Evolutionary conservation across 2,113 vertebrate species (phyloP), one percentile per base, ranked within the genome.

Genomic region (Seriola aureovittata): DNA sequence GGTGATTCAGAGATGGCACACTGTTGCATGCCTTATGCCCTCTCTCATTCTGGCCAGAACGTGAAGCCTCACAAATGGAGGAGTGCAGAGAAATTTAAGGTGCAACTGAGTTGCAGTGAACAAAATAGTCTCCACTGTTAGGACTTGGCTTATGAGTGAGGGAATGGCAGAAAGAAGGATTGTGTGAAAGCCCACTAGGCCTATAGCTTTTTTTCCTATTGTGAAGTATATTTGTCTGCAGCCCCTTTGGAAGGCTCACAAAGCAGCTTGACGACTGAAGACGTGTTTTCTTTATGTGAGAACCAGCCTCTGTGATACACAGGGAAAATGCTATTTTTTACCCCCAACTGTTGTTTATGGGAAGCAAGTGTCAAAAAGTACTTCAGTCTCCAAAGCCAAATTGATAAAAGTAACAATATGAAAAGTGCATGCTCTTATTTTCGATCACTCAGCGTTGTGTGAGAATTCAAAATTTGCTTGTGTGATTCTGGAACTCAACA

Each of bases 311-410:
- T 79, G 77, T 67, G 68, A 87, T 78, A 77, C 7, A 36, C 74
- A 34, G 75, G 68, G 70, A 81, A 86, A 75, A 82, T 84, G 75
- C 29, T 86, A 65, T 73, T 72, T 88, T 84, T 71, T 79, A 80
- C 73, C 86, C 80, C 62, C 79, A 80, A 73, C 83, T 86, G 80
- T 85, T 92, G 87, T 92, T 94, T 88, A 78, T 84, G 85, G 78
- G 60, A 89, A 80, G 60, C 58, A 88, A 74, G 88, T 89, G 88
- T 92, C 80, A 89, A 85, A 88, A 88, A 78, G 32, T 57, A 69
- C 75, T 80, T 71, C 66, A 71, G 66, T 86, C 80, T 86, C 85
- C 82, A 74, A 85, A 87, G 85, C 19, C 42, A 69, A 82, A 82
- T 76, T 90, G 87, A 90, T 88, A 82, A 91, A 93, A 88, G 85